Percentiles rank a stretch among this genome's conserved stretches.
Conservation (phyloP, 2,888 invertebrate species). For the Heliconius hortense region DNA sequence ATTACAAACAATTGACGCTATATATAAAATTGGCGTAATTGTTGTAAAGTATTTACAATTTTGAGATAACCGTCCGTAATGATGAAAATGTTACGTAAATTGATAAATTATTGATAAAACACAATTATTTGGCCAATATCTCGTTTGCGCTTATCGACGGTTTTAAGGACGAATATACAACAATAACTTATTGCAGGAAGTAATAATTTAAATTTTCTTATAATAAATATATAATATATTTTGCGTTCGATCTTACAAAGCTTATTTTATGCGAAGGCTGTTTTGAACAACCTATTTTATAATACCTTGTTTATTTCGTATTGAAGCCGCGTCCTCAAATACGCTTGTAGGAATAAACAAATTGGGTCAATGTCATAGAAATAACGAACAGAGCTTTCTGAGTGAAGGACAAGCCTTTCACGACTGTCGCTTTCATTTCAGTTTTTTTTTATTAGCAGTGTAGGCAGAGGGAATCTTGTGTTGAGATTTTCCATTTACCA, state of each 20-base stretch:
- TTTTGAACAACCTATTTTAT: constrained; percentile 33
- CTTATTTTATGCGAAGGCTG: constrained; percentile 38
- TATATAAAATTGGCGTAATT: constrained; percentile 24
- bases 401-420: constrained; percentile 22
- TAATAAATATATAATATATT: constrained; percentile 42
- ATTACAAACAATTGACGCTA: constrained; percentile 19
- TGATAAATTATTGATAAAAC: constrained; percentile 34
- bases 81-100: constrained; percentile 29
- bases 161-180: constrained; percentile 29
- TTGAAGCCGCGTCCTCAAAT: constrained; percentile 22
- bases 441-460: not conserved
- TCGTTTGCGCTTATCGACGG: constrained; percentile 21
- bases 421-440: constrained; percentile 18
- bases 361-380: constrained; percentile 42
- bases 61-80: constrained; percentile 16
- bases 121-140: constrained; percentile 25
- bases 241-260: constrained; percentile 35
- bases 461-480: no score
- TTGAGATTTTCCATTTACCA: not conserved
- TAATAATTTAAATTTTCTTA: constrained; percentile 26
- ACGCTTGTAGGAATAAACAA: constrained; percentile 28
- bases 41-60: constrained; percentile 24
- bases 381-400: constrained; percentile 17
- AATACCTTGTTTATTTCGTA: constrained; percentile 20
- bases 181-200: constrained; percentile 15